These are phyloP conservation scores for Tigriopus japonicus DNA, from an alignment of 1,140 invertebrate species.

Conservation along the genomic window DNA sequence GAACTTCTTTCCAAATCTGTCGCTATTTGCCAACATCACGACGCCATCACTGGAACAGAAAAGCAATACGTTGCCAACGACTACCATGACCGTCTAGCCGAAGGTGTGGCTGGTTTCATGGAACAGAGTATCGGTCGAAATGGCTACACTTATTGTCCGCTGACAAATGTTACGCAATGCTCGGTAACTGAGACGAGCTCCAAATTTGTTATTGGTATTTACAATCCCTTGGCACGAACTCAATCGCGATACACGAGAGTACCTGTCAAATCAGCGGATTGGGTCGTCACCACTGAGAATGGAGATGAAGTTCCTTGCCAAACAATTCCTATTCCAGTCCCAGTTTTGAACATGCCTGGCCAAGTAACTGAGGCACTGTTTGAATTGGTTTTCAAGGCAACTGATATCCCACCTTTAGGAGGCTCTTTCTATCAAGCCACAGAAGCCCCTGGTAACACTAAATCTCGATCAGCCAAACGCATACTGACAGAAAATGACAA, in stretches of 20 bases:
- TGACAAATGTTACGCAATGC: constrained; percentile 38
- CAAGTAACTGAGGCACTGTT: constrained; percentile 33
- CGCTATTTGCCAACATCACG: constrained; percentile 38
- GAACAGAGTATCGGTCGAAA: not conserved
- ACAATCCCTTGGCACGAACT: constrained; percentile 41
- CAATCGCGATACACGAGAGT: not conserved
- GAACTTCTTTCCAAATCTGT: constrained; percentile 23
- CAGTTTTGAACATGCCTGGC: constrained; percentile 39
- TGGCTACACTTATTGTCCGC: constrained; percentile 28
- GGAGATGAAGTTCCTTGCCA: constrained; percentile 32
- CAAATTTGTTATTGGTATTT: constrained; percentile 45
- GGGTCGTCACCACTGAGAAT: not conserved
- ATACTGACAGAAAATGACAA: too few relatives aligned
- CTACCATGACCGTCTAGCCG: constrained; percentile 49
- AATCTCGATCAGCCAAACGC: too few relatives aligned
- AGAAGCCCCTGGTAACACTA: too few relatives aligned
- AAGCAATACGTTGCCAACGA: constrained; percentile 73
- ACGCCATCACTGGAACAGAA: constrained; percentile 51
- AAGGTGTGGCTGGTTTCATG: constrained; percentile 35
- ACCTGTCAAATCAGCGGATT: not conserved
- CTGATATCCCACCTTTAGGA: constrained; percentile 40
- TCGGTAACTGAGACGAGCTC: constrained; percentile 36
- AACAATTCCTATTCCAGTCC: constrained; percentile 38
- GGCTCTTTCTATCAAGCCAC: too few relatives aligned
- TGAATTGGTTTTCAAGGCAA: constrained; percentile 44